A percentile compares a stretch with the other conserved stretches of the same genome.
phyloP scores from a whole-genome alignment of 2,888 invertebrate species.

The Unio delphinus region DNA sequence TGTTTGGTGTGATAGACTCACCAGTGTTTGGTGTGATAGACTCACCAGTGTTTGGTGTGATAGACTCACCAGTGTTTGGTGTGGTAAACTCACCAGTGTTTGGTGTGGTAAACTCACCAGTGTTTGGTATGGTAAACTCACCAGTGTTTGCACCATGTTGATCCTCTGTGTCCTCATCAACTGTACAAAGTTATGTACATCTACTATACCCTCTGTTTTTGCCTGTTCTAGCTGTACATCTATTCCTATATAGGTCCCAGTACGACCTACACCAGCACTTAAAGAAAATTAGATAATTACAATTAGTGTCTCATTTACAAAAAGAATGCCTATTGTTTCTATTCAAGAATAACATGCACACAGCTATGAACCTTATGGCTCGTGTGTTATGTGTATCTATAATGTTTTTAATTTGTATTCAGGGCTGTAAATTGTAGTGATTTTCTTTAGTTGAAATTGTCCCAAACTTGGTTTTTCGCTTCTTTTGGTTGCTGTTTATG shows the following conservation, averaged over 20 bases:
- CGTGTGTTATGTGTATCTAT: too few species aligned
- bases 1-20: background rate
- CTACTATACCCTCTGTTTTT: slow-evolving; percentile 65
- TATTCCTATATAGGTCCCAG: slow-evolving; percentile 69
- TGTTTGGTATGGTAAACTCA: slow-evolving; percentile 22
- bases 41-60: slow-evolving; percentile 61
- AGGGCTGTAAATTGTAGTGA: too few species aligned
- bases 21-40: background rate
- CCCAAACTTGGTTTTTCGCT: too few species aligned
- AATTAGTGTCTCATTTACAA: too few species aligned
- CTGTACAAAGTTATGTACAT: slow-evolving; percentile 68
- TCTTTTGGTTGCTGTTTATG: too few species aligned
- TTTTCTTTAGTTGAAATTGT: too few species aligned
- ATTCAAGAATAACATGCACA: too few species aligned
- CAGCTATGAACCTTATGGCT: too few species aligned
- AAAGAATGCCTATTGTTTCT: too few species aligned
- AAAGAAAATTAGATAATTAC: background rate
- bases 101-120: background rate
- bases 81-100: slow-evolving; percentile 40
- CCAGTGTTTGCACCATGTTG: slow-evolving; percentile 70
- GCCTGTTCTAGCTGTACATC: slow-evolving; percentile 68
- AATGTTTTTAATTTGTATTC: too few species aligned
- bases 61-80: background rate
- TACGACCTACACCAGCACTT: slow-evolving; percentile 70
- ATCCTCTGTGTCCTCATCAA: slow-evolving; percentile 67